Percentiles rank a stretch among this genome's conserved stretches.
These are phyloP conservation scores for Mycalesis mineus DNA, from an alignment of 2,888 invertebrate genomes.

Conservation along the genomic window DNA sequence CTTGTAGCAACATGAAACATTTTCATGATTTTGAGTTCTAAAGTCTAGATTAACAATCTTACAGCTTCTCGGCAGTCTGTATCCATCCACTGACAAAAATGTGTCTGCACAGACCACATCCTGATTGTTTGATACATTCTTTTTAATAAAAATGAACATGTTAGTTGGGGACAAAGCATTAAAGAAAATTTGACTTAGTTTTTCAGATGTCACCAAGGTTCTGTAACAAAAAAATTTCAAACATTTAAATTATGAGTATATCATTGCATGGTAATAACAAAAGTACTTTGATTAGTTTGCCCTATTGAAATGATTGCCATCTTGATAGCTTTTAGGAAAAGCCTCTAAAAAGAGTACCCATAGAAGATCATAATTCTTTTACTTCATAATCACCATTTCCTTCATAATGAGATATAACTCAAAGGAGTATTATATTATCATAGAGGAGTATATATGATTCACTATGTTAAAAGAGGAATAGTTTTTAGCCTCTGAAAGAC, in stretches of 20 bases:
- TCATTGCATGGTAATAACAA: background rate
- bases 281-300: no score
- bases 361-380: no score
- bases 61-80: constrained; percentile 55
- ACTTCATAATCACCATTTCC: no score
- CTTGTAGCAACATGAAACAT: constrained; percentile 58
- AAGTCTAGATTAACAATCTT: constrained; percentile 62
- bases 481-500: no score
- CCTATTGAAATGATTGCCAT: no score
- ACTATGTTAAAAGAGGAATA: no score
- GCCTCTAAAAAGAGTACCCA: no score
- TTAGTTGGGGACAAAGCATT: constrained; percentile 65
- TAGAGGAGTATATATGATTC: no score
- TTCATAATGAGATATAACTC: no score
- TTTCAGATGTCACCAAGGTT: constrained; percentile 65
- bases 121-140: constrained; percentile 41
- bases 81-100: constrained; percentile 56
- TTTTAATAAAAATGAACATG: constrained; percentile 70
- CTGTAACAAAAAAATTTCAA: constrained; percentile 42
- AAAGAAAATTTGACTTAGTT: constrained; percentile 59
- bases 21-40: constrained; percentile 41
- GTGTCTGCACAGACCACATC: constrained; percentile 50
- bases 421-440: no score
- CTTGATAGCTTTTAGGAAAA: no score
- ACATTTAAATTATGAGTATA: no score